Evolutionary conservation across 2,113 vertebrate genomes (phyloP), one percentile per base, ranked within the genome.

Genomic region (Ploceus nigricollis): DNA sequence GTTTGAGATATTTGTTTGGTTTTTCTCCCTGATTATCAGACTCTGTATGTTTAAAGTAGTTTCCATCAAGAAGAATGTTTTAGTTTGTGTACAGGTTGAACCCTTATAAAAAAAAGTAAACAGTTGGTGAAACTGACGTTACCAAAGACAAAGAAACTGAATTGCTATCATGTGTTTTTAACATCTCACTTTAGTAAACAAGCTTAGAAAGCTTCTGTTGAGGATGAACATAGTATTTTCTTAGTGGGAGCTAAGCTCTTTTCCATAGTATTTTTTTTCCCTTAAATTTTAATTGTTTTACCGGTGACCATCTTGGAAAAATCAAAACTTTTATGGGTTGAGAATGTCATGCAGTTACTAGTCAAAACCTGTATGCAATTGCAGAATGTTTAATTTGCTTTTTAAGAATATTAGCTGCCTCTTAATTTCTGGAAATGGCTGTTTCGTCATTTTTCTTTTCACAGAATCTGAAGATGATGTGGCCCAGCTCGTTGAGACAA

Each of bases 401-500:
- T 88, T 78, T 40, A 58, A 72, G 39, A 56, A 15, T 71, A 37
- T 78, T 78, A 60, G 4, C 64, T 93, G 13, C 20, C 13, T 56
- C 57, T 92, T 89, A 4, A 82, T 86, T 96, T 87, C 51, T 93
- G 23, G 11, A 94, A 97, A 57, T 95, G 11, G 44, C 84, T 53
- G 77, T 83, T 69, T 87, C 4, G 13, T 84, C 0, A 17, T 73
- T 89, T 92, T 94, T 94, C 30, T 96, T 82, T 93, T 91, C 89
- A 71, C 91, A 98, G 98, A 97, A 77, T 76, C 94, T 94, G 91
- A 96, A 95, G 97, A 97, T 65, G 96, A 96, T 53, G 63, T 9
- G 20, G 27, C 94, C 66, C 93, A 91, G 51, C 57, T 60, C 11
- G 8, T 31, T 89, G 95, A 90, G 77, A 64, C 93, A 88, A 97